Conservation (phyloP, 2,888 invertebrate genomes). For the Stenchaetothrips biformis region DNA sequence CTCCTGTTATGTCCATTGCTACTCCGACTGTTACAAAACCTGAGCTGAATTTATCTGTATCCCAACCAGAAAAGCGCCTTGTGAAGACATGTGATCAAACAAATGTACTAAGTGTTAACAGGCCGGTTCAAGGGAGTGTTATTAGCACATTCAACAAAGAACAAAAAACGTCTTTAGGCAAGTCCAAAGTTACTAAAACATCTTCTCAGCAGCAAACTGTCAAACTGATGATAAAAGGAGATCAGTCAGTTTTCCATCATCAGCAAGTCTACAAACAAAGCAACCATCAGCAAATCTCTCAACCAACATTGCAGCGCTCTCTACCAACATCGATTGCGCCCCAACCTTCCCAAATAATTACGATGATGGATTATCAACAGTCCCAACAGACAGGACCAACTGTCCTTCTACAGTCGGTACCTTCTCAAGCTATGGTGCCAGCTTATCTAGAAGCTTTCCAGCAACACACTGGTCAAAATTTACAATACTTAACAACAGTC, state of each 20-base stretch:
- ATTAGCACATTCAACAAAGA: background rate
- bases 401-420: constrained; percentile 64
- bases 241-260: background rate
- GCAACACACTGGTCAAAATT: constrained; percentile 63
- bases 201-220: background rate
- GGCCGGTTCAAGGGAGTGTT: background rate
- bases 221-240: background rate
- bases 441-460: constrained; percentile 63
- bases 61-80: no score
- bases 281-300: background rate
- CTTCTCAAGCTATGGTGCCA: constrained; percentile 57
- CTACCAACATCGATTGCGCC: background rate
- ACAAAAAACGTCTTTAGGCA: background rate
- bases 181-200: background rate
- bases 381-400: constrained; percentile 50
- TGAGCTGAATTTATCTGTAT: no score
- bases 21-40: no score
- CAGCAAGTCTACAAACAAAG: background rate
- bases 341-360: background rate
- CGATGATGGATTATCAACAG: background rate
- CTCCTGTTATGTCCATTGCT: no score
- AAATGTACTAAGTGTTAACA: no score
- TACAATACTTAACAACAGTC: constrained; percentile 71
- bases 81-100: no score
- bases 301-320: background rate